phyloP scores from a whole-genome alignment of 2,113 vertebrate species.

The Hippopotamus amphibius region DNA sequence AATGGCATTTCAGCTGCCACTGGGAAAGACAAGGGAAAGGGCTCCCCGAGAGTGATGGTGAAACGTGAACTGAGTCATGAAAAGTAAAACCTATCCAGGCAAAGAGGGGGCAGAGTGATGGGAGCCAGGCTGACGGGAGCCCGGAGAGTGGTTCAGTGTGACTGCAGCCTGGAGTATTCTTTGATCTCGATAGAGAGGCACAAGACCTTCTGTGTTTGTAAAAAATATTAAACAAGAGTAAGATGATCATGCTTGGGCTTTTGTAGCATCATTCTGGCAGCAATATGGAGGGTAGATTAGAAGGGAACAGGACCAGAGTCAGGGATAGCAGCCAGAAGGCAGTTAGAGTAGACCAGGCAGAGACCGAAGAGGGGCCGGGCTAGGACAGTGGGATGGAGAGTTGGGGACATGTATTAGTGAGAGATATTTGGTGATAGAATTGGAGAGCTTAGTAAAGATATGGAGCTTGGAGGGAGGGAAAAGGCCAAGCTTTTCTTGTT shows the following conservation, averaged over 20 bases:
- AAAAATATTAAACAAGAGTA: neutral
- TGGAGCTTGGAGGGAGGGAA: neutral
- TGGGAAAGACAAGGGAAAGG: neutral
- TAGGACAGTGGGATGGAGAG: neutral
- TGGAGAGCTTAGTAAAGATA: neutral
- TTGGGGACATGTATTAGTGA: neutral
- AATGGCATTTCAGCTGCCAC: neutral
- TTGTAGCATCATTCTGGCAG: conserved; percentile 16
- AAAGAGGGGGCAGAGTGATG: neutral
- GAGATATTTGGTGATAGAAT: neutral
- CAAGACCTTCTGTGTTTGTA: neutral
- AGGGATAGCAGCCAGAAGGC: neutral
- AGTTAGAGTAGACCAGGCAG: conserved; percentile 7
- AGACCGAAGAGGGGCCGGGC: neutral
- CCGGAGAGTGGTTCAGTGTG: neutral
- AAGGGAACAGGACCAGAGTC: neutral
- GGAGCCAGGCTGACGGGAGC: neutral
- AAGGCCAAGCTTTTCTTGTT: neutral
- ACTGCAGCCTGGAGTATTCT: neutral
- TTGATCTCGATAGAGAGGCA: neutral
- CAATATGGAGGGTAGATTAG: neutral
- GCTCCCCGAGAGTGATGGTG: neutral
- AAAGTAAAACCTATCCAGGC: neutral
- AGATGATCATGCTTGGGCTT: neutral
- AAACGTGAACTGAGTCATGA: conserved; percentile 24